phyloP scores from a whole-genome alignment of 92 coral and sea anemone species.

The Palythoa grandiflora region DNA sequence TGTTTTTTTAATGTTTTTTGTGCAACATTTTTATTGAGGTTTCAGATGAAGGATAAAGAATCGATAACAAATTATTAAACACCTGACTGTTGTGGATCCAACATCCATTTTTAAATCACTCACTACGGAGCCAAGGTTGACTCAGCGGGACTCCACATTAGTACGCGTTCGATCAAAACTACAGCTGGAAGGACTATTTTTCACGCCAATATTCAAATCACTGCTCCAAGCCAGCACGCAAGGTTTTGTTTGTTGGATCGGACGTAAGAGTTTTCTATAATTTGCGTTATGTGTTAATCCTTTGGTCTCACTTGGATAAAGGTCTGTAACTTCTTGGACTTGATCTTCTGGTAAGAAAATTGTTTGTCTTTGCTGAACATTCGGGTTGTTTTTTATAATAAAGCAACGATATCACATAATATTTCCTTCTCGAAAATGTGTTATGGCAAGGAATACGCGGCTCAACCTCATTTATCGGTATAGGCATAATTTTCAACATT shows the following conservation, averaged over 20 bases:
- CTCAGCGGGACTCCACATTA: conserved; percentile 9
- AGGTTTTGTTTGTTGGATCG: neutral
- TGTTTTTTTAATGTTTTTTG: conserved; percentile 14
- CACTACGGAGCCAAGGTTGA: conserved; percentile 10
- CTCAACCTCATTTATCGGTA: neutral
- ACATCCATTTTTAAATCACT: neutral
- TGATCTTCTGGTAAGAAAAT: conserved; percentile 6
- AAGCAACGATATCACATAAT: neutral
- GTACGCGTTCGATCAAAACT: conserved; percentile 3
- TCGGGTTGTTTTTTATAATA: neutral
- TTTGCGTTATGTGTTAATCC: neutral
- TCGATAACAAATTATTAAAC: conserved; percentile 16
- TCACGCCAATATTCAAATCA: conserved; percentile 4
- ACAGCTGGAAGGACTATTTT: conserved; percentile 17
- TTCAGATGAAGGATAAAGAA: neutral
- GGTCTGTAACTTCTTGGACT: neutral
- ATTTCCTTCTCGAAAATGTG: neutral
- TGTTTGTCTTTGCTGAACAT: neutral
- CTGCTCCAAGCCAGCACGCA: neutral
- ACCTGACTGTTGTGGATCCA: conserved; percentile 30
- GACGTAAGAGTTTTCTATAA: neutral
- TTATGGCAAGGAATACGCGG: neutral
- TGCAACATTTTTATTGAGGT: conserved; percentile 39
- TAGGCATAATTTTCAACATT: neutral
- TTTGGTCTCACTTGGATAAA: neutral